A percentile compares a stretch with the other conserved stretches of the same genome.
Evolutionary conservation across 2,888 invertebrate genomes (phyloP).

Genomic region (Hetaerina titia): DNA sequence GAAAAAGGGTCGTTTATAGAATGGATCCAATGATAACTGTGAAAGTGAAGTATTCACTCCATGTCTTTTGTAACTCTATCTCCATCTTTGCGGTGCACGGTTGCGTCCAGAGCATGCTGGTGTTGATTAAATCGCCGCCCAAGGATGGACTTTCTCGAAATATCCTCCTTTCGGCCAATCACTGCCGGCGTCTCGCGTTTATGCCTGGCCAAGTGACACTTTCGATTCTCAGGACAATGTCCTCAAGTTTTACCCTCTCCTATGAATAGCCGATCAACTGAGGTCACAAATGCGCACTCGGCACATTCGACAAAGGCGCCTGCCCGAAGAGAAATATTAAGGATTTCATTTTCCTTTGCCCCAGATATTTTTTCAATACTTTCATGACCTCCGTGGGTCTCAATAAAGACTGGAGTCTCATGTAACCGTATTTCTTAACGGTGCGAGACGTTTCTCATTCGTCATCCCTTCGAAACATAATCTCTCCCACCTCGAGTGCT

Average conservation of each 20-base stretch:
- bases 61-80: background rate
- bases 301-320: too few species aligned
- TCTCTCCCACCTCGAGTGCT: background rate
- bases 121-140: background rate
- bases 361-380: background rate
- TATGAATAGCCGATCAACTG: background rate
- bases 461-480: background rate
- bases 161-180: background rate
- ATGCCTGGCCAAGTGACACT: background rate
- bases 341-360: background rate
- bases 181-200: background rate
- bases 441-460: background rate
- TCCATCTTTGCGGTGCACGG: background rate
- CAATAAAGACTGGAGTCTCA: background rate
- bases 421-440: background rate
- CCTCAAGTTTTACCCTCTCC: background rate
- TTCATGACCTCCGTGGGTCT: background rate
- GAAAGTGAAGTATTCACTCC: background rate
- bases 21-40: background rate
- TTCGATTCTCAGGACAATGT: background rate
- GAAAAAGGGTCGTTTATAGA: background rate
- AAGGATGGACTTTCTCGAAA: background rate
- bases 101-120: background rate
- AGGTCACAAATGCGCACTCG: background rate
- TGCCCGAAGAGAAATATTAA: background rate